Evolutionary conservation across 2,113 vertebrate genomes (phyloP), one percentile per base, ranked within the genome.

Genomic region (Onychostruthus taczanowskii): DNA sequence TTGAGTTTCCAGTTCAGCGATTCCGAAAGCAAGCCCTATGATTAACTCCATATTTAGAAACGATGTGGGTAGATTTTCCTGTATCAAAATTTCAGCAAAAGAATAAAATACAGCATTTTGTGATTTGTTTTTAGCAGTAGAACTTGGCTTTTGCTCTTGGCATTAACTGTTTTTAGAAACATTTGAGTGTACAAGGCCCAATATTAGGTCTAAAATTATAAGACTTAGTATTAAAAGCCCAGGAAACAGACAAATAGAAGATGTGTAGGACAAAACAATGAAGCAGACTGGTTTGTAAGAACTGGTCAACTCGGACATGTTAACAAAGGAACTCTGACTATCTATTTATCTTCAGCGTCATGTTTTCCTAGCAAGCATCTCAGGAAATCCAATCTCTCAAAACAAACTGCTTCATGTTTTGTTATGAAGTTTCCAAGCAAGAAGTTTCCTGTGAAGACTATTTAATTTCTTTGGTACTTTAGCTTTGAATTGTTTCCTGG

Each of bases 41-140:
- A 97, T 97, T 97, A 97, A 86, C 53, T 97, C 84, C 94, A 93
- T 96, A 97, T 97, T 97, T 94, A 96, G 87, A 97, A 93, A 50
- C 52, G 39, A 77, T 91, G 72, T 89, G 89, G 95, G 86, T 96
- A 94, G 66, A 70, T 94, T 95, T 97, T 96, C 90, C 87, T 82
- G 77, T 62, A 94, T 91, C 72, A 94, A 94, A 50, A 90, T 92
- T 82, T 63, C 75, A 97, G 87, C 72, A 92, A 83, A 95, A 84
- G 13, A 92, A 89, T 44, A 87, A 91, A 91, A 94, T 33, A n/a
- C 58, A 62, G 49, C 49, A 87, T 87, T 91, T 87, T 3, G 13
- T 58, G 28, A 61, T 33, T 27, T 55, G 19, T 50, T 66, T 82
- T 89, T 74, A 87, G 77, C 59, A 85, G 26, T 28, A 50, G 30